A percentile compares a stretch with the other conserved stretches of the same genome.
These are phyloP conservation scores for Lophura nycthemera DNA, from an alignment of 2,113 vertebrate genomes.

Conservation along the genomic window DNA sequence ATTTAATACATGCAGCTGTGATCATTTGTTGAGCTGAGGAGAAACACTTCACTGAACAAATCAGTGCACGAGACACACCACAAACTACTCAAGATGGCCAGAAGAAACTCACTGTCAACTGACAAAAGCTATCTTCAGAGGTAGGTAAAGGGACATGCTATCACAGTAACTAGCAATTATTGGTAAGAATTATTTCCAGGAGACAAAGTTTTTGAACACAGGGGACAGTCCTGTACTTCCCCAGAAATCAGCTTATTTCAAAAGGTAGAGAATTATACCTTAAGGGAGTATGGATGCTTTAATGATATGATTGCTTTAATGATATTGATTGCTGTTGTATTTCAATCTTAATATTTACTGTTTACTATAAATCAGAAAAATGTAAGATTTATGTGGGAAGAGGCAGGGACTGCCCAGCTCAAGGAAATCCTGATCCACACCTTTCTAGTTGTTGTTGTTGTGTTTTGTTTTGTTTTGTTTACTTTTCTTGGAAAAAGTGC, in stretches of 20 bases:
- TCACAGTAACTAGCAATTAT: background rate
- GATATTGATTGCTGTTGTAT: background rate
- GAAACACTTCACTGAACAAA: background rate
- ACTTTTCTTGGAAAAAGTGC: background rate
- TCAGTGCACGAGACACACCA: background rate
- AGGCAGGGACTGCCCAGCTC: background rate
- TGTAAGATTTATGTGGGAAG: background rate
- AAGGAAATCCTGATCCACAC: background rate
- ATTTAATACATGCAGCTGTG: background rate
- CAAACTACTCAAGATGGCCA: background rate
- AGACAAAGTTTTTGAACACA: background rate
- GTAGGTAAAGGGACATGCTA: background rate
- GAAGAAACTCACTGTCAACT: background rate
- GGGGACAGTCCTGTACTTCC: background rate
- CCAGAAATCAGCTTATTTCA: background rate
- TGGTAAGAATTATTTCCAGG: background rate
- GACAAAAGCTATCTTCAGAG: background rate
- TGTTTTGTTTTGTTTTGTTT: background rate
- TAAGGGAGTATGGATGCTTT: background rate
- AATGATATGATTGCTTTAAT: background rate
- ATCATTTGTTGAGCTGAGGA: background rate
- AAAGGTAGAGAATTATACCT: rapidly evolving
- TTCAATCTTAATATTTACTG: background rate
- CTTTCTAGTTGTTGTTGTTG: rapidly evolving
- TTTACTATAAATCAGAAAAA: background rate